A percentile compares a stretch with the other conserved stretches of the same genome.
Conservation (phyloP, 2,888 invertebrate genomes). For the Sphaerophoria rueppellii region DNA sequence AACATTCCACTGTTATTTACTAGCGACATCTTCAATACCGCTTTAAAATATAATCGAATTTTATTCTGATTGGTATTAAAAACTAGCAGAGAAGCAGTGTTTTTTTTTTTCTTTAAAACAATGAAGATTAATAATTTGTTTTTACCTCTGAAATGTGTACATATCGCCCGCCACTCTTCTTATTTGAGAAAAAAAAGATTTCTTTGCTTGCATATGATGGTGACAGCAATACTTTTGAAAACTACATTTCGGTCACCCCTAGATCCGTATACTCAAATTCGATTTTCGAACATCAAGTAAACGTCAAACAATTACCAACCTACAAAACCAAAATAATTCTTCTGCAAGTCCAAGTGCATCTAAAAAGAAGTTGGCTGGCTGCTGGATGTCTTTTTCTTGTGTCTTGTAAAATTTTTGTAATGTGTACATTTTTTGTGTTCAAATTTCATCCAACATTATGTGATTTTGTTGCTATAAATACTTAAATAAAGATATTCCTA, state of each 20-base stretch:
- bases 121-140: too few species aligned
- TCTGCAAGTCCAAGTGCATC: slow-evolving; percentile 61
- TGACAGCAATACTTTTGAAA: background rate
- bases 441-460: slow-evolving; percentile 34
- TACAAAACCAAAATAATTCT: slow-evolving; percentile 10
- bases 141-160: too few species aligned
- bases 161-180: too few species aligned
- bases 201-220: too few species aligned
- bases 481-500: background rate
- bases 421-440: slow-evolving; percentile 60
- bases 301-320: slow-evolving; percentile 46
- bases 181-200: too few species aligned
- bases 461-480: slow-evolving; percentile 22
- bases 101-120: too few species aligned
- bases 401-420: slow-evolving; percentile 41
- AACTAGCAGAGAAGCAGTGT: too few species aligned
- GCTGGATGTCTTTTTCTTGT: slow-evolving; percentile 27
- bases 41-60: too few species aligned
- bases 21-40: too few species aligned
- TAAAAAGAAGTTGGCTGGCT: slow-evolving; percentile 36
- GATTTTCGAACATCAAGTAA: slow-evolving; percentile 19
- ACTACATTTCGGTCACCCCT: background rate
- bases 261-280: background rate
- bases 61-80: too few species aligned
- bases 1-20: too few species aligned